These are phyloP conservation scores for Petrophora chlorosata DNA, from an alignment of 2,888 invertebrate genomes.

Conservation along the genomic window DNA sequence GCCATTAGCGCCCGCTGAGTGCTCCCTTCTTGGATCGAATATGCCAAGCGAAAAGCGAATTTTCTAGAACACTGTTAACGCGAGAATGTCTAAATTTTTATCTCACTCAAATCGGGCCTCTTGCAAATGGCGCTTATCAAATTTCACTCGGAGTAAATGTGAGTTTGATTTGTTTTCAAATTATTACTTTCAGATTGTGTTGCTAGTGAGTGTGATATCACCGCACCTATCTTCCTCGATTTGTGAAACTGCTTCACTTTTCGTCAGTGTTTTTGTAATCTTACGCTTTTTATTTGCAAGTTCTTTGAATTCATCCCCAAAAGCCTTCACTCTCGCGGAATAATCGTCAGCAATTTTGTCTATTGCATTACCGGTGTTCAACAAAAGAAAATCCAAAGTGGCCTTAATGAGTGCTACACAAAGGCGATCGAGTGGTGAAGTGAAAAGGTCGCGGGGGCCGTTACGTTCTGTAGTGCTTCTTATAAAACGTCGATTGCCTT, in stretches of 20 bases:
- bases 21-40: constrained; percentile 61
- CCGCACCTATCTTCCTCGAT: background rate
- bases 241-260: too few species aligned
- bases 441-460: constrained; percentile 56
- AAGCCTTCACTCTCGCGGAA: constrained; percentile 26
- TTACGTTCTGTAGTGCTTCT: constrained; percentile 61
- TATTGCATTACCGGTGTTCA: constrained; percentile 42
- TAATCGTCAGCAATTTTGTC: constrained; percentile 39
- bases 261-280: too few species aligned
- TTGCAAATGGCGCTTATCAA: constrained; percentile 55
- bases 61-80: constrained; percentile 57
- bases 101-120: constrained; percentile 55
- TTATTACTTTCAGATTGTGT: constrained; percentile 33
- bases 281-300: too few species aligned
- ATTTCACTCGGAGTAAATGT: constrained; percentile 49
- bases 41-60: constrained; percentile 58
- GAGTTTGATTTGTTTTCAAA: constrained; percentile 47
- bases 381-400: constrained; percentile 59
- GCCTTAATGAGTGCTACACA: constrained; percentile 62
- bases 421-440: constrained; percentile 52
- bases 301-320: constrained; percentile 16
- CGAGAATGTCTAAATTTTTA: constrained; percentile 59
- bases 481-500: constrained; percentile 70
- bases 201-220: background rate
- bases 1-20: constrained; percentile 71